Conservation (phyloP, 2,113 vertebrate species). For the Paramisgurnus dabryanus region DNA sequence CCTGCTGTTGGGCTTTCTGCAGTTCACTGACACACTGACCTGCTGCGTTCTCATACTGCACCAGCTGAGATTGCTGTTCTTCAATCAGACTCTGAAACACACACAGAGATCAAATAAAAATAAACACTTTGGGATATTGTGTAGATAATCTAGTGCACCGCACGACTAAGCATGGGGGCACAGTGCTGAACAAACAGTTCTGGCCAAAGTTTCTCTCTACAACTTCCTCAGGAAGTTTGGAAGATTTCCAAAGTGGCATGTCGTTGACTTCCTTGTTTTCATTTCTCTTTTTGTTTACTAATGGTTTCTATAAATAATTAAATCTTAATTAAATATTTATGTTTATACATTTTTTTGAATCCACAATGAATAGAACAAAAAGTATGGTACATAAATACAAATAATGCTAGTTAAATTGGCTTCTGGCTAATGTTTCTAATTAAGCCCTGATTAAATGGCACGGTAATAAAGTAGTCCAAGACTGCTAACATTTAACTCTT, state of each 20-base stretch:
- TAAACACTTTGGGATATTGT: neutral
- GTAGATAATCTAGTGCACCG: neutral
- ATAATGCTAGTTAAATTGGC: too few species aligned
- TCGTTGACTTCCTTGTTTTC: constrained; percentile 57
- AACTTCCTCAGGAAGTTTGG: constrained; percentile 62
- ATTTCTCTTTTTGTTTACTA: constrained; percentile 6
- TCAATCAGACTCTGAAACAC: constrained; percentile 65
- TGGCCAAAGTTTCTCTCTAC: constrained; percentile 27
- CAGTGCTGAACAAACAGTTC: neutral
- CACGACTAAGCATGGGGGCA: neutral
- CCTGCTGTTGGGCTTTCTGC: constrained; percentile 75
- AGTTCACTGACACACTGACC: constrained; percentile 68
- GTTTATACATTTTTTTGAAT: too few species aligned
- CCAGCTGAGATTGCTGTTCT: constrained; percentile 69
- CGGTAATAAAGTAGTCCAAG: too few species aligned
- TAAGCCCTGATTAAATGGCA: too few species aligned
- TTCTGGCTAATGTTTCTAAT: too few species aligned
- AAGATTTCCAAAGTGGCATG: constrained; percentile 46
- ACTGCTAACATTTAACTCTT: too few species aligned
- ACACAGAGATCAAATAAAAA: constrained; percentile 26
- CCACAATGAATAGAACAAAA: too few species aligned
- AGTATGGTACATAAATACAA: too few species aligned
- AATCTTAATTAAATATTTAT: neutral
- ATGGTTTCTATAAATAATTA: neutral
- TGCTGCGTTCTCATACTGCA: constrained; percentile 61